These are phyloP conservation scores for Augiades crinisus DNA, from an alignment of 2,888 invertebrate species.

Conservation along the genomic window DNA sequence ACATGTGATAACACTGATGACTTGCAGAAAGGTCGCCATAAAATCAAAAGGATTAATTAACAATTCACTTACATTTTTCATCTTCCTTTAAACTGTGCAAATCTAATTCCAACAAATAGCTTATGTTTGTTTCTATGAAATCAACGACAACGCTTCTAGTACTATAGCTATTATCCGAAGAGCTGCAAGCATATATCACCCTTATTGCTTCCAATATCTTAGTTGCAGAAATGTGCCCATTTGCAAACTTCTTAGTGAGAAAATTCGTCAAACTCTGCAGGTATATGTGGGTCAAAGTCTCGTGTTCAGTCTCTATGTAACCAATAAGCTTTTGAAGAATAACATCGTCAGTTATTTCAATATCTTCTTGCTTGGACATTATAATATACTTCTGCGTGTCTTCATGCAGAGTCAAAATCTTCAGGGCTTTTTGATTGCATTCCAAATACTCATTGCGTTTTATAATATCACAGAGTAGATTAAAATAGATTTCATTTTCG, in stretches of 20 bases:
- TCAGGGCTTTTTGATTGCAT: slow-evolving; percentile 56
- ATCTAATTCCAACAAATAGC: slow-evolving; percentile 35
- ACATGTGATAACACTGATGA: too few relatives aligned
- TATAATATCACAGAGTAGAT: slow-evolving; percentile 42
- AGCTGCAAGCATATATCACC: slow-evolving; percentile 48
- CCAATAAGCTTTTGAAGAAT: slow-evolving; percentile 45
- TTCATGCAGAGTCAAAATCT: slow-evolving; percentile 47
- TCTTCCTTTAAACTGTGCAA: slow-evolving; percentile 33
- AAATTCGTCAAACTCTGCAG: slow-evolving; percentile 50
- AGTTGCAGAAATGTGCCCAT: too few relatives aligned
- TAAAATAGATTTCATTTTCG: slow-evolving; percentile 37
- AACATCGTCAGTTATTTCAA: slow-evolving; percentile 35
- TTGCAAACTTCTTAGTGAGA: slow-evolving; percentile 38
- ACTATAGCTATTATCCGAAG: slow-evolving; percentile 49
- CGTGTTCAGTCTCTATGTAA: slow-evolving; percentile 49
- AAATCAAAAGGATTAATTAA: not conserved
- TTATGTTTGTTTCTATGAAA: slow-evolving; percentile 49
- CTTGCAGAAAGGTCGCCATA: too few relatives aligned
- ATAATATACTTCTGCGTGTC: slow-evolving; percentile 49
- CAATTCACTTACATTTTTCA: slow-evolving; percentile 50
- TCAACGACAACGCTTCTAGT: slow-evolving; percentile 46
- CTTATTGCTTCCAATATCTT: slow-evolving; percentile 44
- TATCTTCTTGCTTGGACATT: slow-evolving; percentile 34
- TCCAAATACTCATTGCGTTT: slow-evolving; percentile 48
- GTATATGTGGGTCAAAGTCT: slow-evolving; percentile 57